These are phyloP conservation scores for Adelosebastes latens DNA, from an alignment of 2,797 vertebrate genomes.

Conservation along the genomic window DNA sequence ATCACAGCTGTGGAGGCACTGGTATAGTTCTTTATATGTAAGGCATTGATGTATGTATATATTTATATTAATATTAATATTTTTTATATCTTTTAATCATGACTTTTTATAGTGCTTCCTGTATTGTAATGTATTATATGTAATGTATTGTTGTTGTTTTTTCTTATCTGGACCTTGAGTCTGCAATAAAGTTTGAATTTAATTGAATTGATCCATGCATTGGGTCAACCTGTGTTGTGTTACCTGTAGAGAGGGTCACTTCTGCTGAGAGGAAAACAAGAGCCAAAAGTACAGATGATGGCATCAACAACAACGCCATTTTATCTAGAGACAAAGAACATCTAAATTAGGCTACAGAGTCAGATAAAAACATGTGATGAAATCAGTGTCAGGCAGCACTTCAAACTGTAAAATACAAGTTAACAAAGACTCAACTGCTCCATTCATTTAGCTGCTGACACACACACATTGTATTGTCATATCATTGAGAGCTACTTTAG, in stretches of 20 bases:
- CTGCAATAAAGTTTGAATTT: too few species aligned
- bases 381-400: neutral
- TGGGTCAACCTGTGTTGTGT: neutral
- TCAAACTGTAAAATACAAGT: neutral
- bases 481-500: neutral
- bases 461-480: neutral
- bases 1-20: too few species aligned
- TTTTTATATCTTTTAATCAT: too few species aligned
- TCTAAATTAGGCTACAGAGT: neutral
- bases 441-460: constrained; percentile 18
- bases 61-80: too few species aligned
- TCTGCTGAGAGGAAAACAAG: constrained; percentile 41
- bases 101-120: too few species aligned
- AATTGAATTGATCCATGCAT: too few species aligned
- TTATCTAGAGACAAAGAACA: constrained; percentile 30
- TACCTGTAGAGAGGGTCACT: constrained; percentile 60
- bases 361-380: neutral
- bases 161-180: too few species aligned
- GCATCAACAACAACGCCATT: constrained; percentile 53
- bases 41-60: too few species aligned
- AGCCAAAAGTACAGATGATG: neutral
- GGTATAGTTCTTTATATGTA: too few species aligned
- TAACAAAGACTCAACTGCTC: neutral
- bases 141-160: too few species aligned
- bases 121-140: too few species aligned